phyloP scores from a whole-genome alignment of 2,797 vertebrate species.

The Lacerta viridis region DNA sequence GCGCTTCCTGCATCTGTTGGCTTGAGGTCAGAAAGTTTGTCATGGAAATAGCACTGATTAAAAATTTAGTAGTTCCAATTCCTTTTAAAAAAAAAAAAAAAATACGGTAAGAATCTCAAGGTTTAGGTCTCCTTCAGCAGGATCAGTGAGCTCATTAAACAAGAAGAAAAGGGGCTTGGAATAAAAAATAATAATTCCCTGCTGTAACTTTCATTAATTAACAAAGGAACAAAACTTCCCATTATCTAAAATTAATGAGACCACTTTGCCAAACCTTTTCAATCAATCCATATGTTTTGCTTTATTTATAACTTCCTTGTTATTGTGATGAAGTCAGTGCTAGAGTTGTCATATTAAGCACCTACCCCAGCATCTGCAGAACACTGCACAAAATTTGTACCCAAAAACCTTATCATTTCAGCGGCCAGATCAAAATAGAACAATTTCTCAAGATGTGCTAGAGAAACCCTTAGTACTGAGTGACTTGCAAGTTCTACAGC shows the following conservation, averaged over 20 bases:
- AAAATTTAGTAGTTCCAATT: conserved; percentile 56
- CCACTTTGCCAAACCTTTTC: conserved; percentile 30
- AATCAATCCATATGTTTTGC: conserved; percentile 27
- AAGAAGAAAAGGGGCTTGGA: conserved; percentile 49
- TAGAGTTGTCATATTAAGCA: background rate
- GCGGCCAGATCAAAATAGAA: background rate
- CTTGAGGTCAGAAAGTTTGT: conserved; percentile 52
- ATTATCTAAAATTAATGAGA: conserved; percentile 36
- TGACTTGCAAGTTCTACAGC: background rate
- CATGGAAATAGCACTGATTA: conserved; percentile 59
- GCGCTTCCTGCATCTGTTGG: conserved; percentile 36
- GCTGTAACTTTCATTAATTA: conserved; percentile 53
- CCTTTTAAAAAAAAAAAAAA: background rate
- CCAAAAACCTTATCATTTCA: background rate
- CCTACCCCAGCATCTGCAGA: background rate
- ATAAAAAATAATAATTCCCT: conserved; percentile 38
- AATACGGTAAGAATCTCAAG: conserved; percentile 14
- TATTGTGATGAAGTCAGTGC: conserved; percentile 7
- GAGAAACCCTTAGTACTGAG: background rate
- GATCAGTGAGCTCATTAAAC: conserved; percentile 46
- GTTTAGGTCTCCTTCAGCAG: conserved; percentile 36
- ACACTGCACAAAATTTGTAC: background rate
- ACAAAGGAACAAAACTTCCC: conserved; percentile 11
- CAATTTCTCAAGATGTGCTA: background rate
- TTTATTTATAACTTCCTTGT: conserved; percentile 52